phyloP scores from a whole-genome alignment of 2,888 invertebrate species.

The Cantharis rustica region DNA sequence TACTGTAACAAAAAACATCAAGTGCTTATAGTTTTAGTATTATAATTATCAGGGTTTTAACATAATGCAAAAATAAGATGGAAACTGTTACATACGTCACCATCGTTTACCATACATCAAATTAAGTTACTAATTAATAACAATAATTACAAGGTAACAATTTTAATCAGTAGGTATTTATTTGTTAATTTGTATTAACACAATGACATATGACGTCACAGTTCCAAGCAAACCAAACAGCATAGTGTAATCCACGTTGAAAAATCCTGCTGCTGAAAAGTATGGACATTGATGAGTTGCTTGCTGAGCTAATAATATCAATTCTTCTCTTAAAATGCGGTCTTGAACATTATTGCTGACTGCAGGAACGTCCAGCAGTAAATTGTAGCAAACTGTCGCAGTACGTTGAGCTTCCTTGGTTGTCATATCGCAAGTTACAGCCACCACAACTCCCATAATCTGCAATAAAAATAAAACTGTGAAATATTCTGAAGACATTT shows the following conservation, averaged over 20 bases:
- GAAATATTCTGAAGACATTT: no score
- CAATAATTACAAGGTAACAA: no score
- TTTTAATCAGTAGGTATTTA: neutral
- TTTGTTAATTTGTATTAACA: conserved; percentile 29
- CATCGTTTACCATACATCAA: no score
- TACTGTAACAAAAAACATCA: no score
- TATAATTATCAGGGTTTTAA: no score
- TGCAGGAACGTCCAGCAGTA: conserved; percentile 32
- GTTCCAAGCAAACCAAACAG: conserved; percentile 30
- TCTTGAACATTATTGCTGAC: conserved; percentile 19
- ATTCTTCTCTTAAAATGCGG: conserved; percentile 16
- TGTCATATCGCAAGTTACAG: conserved; percentile 32
- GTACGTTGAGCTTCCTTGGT: conserved; percentile 35
- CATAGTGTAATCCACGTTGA: conserved; percentile 29
- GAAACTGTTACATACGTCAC: no score
- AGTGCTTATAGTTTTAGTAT: no score
- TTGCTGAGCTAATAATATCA: conserved; percentile 30
- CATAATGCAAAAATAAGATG: no score
- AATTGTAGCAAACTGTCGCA: conserved; percentile 31
- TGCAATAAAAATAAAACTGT: conserved; percentile 19
- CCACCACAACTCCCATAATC: conserved; percentile 33
- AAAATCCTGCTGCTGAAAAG: conserved; percentile 33
- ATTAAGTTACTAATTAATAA: no score
- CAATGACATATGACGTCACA: conserved; percentile 30
- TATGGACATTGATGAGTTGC: conserved; percentile 22